Evolutionary conservation across 2,888 invertebrate species (phyloP).

Genomic region (Noctua comes): DNA sequence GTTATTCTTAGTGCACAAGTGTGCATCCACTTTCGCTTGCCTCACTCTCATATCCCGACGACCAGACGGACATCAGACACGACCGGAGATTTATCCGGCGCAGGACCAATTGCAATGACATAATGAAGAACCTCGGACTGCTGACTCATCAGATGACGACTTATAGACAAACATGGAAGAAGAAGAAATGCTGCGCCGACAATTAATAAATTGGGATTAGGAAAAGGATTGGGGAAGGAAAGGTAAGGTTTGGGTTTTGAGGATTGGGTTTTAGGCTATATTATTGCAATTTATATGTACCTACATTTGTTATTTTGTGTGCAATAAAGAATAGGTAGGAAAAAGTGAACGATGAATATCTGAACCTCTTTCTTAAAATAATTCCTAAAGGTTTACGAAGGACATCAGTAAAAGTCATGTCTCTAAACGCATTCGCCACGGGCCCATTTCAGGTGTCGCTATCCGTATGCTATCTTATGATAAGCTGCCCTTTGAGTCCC

Average conservation of each 20-base stretch:
- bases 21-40: not conserved
- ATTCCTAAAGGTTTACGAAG: not conserved
- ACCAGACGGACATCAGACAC: not conserved
- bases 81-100: not conserved
- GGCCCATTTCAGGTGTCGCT: slow-evolving; percentile 49
- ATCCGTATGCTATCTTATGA: slow-evolving; percentile 39
- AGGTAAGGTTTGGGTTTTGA: too few relatives aligned
- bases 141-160: not conserved
- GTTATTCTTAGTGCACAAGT: not conserved
- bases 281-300: too few relatives aligned
- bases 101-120: not conserved
- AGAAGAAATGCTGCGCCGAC: not conserved
- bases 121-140: not conserved
- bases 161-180: not conserved
- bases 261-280: too few relatives aligned
- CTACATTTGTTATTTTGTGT: too few relatives aligned
- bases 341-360: not conserved
- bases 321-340: not conserved
- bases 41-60: not conserved
- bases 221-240: too few relatives aligned
- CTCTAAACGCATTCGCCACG: slow-evolving; percentile 26
- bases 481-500: slow-evolving; percentile 30
- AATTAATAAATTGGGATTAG: not conserved
- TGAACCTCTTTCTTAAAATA: not conserved
- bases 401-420: not conserved